Conservation (phyloP, 2,888 invertebrate species). For the Drosophila paramelanica region DNA sequence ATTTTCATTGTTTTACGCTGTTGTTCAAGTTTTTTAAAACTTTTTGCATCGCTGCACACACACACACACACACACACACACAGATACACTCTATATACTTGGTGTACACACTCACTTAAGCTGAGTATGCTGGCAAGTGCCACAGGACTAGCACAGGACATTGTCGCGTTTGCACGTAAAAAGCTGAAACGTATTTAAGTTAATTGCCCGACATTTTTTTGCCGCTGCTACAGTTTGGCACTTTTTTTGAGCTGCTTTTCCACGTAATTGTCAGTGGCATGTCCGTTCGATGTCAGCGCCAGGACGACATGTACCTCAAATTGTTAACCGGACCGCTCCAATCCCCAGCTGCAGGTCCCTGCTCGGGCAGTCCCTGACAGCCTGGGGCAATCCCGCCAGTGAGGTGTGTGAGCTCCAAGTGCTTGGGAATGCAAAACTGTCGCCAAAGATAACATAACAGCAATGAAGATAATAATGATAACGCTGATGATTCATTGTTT, state of each 20-base stretch:
- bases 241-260: slow-evolving; percentile 53
- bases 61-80: slow-evolving; percentile 14
- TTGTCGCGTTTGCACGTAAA: slow-evolving; percentile 55
- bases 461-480: slow-evolving; percentile 7
- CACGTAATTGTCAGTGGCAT: slow-evolving; percentile 75
- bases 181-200: slow-evolving; percentile 67
- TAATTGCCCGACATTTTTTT: slow-evolving; percentile 71
- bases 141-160: slow-evolving; percentile 60
- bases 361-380: not conserved
- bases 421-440: slow-evolving; percentile 57
- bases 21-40: slow-evolving; percentile 36
- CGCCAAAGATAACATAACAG: slow-evolving; percentile 40
- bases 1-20: slow-evolving; percentile 55
- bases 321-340: slow-evolving; percentile 42
- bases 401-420: slow-evolving; percentile 32
- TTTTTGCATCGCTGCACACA: slow-evolving; percentile 70
- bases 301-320: slow-evolving; percentile 62
- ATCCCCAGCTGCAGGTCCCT: slow-evolving; percentile 37
- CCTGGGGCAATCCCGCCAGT: not conserved
- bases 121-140: slow-evolving; percentile 33
- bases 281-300: slow-evolving; percentile 74
- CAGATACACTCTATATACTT: not conserved
- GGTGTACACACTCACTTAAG: slow-evolving; percentile 4
- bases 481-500: slow-evolving; percentile 33
- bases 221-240: slow-evolving; percentile 48